Evolutionary conservation across 2,888 invertebrate species (phyloP).

Genomic region (Nemurella pictetii): DNA sequence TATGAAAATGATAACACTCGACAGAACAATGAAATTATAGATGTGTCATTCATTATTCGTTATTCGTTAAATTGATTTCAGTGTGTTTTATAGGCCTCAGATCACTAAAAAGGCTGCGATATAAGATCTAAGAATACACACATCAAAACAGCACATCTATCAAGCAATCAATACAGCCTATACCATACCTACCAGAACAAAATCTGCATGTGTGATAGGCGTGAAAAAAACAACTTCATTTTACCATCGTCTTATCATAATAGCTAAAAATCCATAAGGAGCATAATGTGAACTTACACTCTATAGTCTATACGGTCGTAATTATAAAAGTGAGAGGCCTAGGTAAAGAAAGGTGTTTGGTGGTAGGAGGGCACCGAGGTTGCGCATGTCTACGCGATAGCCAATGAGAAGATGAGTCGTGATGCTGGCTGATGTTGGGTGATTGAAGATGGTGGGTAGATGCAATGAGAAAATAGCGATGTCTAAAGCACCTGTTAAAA

Average conservation of each 20-base stretch:
- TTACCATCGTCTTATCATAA: neutral
- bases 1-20: too few relatives aligned
- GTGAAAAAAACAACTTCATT: neutral
- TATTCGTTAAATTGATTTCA: too few relatives aligned
- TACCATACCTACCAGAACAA: too few relatives aligned
- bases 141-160: too few relatives aligned
- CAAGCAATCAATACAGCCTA: too few relatives aligned
- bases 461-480: slow-evolving; percentile 36
- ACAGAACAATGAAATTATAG: too few relatives aligned
- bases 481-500: slow-evolving; percentile 39
- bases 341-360: neutral
- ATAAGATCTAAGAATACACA: too few relatives aligned
- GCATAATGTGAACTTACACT: neutral
- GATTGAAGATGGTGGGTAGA: slow-evolving; percentile 26
- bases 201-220: too few relatives aligned
- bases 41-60: too few relatives aligned
- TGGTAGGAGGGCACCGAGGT: neutral
- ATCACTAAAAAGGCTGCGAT: too few relatives aligned
- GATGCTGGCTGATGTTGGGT: neutral
- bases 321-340: neutral
- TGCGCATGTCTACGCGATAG: slow-evolving; percentile 14
- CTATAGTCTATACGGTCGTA: neutral
- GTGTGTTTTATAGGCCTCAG: too few relatives aligned
- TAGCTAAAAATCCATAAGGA: neutral
- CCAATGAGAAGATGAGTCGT: slow-evolving; percentile 23